Evolutionary conservation across 2,113 vertebrate genomes (phyloP).

Genomic region (Trematocara unimaculatum): DNA sequence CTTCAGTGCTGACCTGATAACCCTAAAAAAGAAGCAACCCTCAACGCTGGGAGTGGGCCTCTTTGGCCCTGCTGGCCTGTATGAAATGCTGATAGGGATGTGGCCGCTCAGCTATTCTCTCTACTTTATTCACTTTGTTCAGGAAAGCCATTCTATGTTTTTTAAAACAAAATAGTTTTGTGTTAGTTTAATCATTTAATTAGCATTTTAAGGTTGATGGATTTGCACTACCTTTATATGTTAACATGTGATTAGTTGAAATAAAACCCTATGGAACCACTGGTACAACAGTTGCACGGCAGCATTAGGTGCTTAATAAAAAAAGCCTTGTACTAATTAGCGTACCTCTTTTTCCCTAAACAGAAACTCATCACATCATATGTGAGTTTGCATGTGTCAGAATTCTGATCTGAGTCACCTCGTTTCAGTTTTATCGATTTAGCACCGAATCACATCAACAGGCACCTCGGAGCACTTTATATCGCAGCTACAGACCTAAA

Average conservation of each 20-base stretch:
- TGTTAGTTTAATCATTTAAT: background rate
- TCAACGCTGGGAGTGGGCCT: background rate
- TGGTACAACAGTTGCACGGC: background rate
- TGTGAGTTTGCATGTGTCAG: background rate
- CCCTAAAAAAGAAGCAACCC: slow-evolving; percentile 17
- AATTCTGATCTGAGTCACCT: background rate
- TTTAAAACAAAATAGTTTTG: background rate
- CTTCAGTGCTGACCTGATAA: slow-evolving; percentile 41
- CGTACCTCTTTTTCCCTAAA: background rate
- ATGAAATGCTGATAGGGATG: background rate
- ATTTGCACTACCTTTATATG: background rate
- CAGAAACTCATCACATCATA: background rate
- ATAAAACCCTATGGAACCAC: background rate
- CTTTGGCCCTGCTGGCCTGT: slow-evolving; percentile 10
- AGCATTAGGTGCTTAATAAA: background rate
- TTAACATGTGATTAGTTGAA: background rate
- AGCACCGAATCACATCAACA: background rate
- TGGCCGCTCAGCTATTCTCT: background rate
- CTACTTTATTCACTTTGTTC: background rate
- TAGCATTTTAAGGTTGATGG: background rate
- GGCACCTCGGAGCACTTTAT: background rate
- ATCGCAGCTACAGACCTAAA: background rate
- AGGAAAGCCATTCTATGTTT: background rate
- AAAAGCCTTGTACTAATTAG: background rate
- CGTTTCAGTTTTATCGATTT: background rate